phyloP scores from a whole-genome alignment of 2,797 vertebrate species.

The Neostethus bicornis region DNA sequence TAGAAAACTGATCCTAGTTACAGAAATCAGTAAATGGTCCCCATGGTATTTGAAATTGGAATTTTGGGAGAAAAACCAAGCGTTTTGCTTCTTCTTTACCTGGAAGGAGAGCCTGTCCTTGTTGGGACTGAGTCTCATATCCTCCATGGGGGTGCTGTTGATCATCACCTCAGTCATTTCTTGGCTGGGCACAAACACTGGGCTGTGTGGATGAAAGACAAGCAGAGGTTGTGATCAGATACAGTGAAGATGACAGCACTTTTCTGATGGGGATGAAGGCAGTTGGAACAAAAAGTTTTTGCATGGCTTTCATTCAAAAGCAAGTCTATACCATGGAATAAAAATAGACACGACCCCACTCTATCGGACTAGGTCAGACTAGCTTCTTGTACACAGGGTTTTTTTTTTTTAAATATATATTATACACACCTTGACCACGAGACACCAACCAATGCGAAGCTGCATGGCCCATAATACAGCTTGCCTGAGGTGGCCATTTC shows the following conservation, averaged over 20 bases:
- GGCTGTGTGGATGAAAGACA: conserved; percentile 72
- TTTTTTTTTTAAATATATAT: conserved; percentile 26
- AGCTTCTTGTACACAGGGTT: conserved; percentile 3
- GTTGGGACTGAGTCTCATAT: conserved; percentile 92
- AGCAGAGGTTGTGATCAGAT: conserved; percentile 14
- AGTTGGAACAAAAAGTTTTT: not conserved
- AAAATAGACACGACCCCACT: not conserved
- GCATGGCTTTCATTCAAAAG: not conserved
- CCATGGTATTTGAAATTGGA: too few relatives aligned
- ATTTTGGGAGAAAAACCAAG: not conserved
- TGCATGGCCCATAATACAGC: conserved; percentile 43
- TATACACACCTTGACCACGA: conserved; percentile 43
- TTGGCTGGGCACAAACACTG: conserved; percentile 88
- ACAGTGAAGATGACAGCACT: not conserved
- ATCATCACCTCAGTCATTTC: conserved; percentile 99
- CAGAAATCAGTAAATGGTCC: too few relatives aligned
- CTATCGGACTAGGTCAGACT: too few relatives aligned
- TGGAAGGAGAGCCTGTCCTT: conserved; percentile 95
- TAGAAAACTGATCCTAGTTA: too few relatives aligned
- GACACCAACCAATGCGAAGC: conserved; percentile 49
- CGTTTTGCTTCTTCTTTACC: conserved; percentile 68
- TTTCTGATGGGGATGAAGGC: not conserved
- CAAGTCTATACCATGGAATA: not conserved
- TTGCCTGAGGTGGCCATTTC: conserved; percentile 50
- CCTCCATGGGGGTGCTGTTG: conserved; percentile 91